A percentile compares a stretch with the other conserved stretches of the same genome.
Evolutionary conservation across 2,888 invertebrate genomes (phyloP).

Genomic region (Metacarcinus magister): DNA sequence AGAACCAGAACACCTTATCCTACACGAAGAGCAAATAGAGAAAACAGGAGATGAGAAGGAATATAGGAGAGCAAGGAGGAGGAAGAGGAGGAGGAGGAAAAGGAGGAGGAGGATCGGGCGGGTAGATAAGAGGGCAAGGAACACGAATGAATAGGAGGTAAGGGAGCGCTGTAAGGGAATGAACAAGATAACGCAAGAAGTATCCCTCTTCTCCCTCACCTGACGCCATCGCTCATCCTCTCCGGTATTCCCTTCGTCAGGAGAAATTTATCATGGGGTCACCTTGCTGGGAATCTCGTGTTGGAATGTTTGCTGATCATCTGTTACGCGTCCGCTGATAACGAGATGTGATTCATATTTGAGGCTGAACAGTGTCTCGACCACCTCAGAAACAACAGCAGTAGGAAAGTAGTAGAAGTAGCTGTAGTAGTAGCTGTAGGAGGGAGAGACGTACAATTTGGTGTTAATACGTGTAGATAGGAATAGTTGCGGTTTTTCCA

Average conservation of each 20-base stretch:
- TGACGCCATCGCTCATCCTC: not conserved
- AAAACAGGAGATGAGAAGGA: not conserved
- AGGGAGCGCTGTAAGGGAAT: slow-evolving; percentile 1
- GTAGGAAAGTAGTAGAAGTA: not conserved
- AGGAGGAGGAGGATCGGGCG: not conserved
- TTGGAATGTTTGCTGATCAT: slow-evolving; percentile 41
- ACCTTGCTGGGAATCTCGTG: slow-evolving; percentile 41
- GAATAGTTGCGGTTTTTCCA: not conserved
- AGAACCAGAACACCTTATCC: not conserved
- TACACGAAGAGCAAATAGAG: not conserved
- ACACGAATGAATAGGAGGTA: slow-evolving; percentile 21
- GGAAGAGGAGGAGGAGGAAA: not conserved
- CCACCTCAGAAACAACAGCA: not conserved
- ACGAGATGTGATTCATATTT: slow-evolving; percentile 17
- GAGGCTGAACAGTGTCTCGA: not conserved
- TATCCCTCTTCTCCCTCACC: not conserved
- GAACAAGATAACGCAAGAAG: not conserved
- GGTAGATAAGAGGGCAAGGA: not conserved
- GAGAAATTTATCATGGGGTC: slow-evolving; percentile 19
- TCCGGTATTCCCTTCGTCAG: not conserved
- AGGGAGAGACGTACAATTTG: not conserved
- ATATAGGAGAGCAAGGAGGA: not conserved
- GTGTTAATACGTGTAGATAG: not conserved
- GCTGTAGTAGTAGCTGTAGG: not conserved
- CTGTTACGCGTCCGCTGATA: slow-evolving; percentile 3